Percentiles rank a stretch among this genome's conserved stretches.
Conservation (phyloP, 2,888 invertebrate genomes). For the Sturmia bella region DNA sequence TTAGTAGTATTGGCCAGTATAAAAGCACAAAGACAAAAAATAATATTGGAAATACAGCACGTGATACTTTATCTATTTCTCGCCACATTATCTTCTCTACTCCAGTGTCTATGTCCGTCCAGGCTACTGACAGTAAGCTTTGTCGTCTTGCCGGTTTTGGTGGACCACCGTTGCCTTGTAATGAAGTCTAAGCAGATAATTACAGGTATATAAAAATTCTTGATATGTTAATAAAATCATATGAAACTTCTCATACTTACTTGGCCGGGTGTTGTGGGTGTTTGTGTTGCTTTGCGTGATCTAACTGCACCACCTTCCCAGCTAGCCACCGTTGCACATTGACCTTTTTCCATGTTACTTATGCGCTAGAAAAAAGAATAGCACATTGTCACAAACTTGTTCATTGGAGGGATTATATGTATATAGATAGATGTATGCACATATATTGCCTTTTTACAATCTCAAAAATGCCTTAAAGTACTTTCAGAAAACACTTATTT, state of each 20-base stretch:
- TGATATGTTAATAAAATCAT: neutral
- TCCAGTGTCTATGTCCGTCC: constrained; percentile 86
- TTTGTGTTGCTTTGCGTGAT: constrained; percentile 84
- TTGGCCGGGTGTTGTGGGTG: constrained; percentile 82
- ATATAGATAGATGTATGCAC: neutral
- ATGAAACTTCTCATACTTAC: constrained; percentile 77
- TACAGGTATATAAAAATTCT: constrained; percentile 7
- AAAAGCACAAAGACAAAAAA: constrained; percentile 89
- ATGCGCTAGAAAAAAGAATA: constrained; percentile 82
- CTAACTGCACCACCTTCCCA: constrained; percentile 86
- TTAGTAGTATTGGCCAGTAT: constrained; percentile 90
- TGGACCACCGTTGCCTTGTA: constrained; percentile 82
- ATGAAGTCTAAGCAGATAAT: constrained; percentile 75
- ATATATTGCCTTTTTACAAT: constrained; percentile 3
- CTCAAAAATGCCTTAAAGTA: neutral
- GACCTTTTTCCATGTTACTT: constrained; percentile 86
- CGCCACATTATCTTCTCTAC: constrained; percentile 89
- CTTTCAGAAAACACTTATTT: neutral
- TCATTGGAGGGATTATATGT: no score
- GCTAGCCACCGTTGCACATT: constrained; percentile 86
- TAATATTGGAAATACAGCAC: constrained; percentile 89
- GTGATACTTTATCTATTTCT: constrained; percentile 89
- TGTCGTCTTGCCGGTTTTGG: constrained; percentile 81
- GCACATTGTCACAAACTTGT: no score
- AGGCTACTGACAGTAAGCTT: constrained; percentile 84